These are phyloP conservation scores for Chaenocephalus aceratus DNA, from an alignment of 2,113 vertebrate genomes.

Conservation along the genomic window DNA sequence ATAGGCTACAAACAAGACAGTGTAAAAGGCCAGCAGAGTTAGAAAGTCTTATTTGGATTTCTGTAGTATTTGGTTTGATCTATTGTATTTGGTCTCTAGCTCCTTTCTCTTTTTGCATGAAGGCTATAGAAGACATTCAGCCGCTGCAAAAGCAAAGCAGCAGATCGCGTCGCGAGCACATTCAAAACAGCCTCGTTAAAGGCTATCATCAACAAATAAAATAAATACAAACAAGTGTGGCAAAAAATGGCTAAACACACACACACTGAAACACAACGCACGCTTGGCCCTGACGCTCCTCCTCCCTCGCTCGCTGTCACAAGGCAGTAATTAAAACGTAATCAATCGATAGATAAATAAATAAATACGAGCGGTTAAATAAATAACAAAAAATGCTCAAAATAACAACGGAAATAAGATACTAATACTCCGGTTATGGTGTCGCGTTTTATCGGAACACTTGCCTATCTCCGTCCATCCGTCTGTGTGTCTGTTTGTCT, in stretches of 20 bases:
- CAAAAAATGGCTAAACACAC: slow-evolving; percentile 14
- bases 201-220: slow-evolving; percentile 55
- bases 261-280: slow-evolving; percentile 55
- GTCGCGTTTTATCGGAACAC: slow-evolving; percentile 80
- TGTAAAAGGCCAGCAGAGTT: slow-evolving; percentile 66
- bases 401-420: slow-evolving; percentile 19
- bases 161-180: slow-evolving; percentile 62
- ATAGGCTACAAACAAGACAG: slow-evolving; percentile 46
- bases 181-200: slow-evolving; percentile 63
- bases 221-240: slow-evolving; percentile 40
- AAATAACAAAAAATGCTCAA: slow-evolving; percentile 44
- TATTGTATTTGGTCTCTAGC: slow-evolving; percentile 82
- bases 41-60: slow-evolving; percentile 73
- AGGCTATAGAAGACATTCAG: slow-evolving; percentile 73
- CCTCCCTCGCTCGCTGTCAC: slow-evolving; percentile 82
- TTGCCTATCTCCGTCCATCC: slow-evolving; percentile 87
- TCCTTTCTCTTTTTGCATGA: slow-evolving; percentile 57
- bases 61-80: slow-evolving; percentile 76
- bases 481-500: slow-evolving; percentile 84
- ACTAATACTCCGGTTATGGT: slow-evolving; percentile 60
- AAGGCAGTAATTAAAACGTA: slow-evolving; percentile 88
- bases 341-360: slow-evolving; percentile 86
- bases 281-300: slow-evolving; percentile 79
- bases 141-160: slow-evolving; percentile 59
- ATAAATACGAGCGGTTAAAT: slow-evolving; percentile 68